These are phyloP conservation scores for Ciconia maguari DNA, from an alignment of 2,113 vertebrate species.

Conservation along the genomic window DNA sequence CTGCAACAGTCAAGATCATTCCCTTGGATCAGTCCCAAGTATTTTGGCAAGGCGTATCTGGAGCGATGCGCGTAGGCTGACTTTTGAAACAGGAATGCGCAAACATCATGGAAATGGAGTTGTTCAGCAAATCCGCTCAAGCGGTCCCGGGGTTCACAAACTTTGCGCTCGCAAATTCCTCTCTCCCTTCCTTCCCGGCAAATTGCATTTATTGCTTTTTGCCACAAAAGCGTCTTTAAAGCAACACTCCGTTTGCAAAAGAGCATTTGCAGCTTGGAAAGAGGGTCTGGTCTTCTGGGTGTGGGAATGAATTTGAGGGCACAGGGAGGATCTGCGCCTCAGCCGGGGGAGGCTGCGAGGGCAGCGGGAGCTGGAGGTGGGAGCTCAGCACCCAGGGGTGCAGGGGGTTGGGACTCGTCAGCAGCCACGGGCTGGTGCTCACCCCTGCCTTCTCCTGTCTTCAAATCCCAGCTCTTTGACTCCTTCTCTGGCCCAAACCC, in stretches of 20 bases:
- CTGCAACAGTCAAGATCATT: slow-evolving; percentile 24
- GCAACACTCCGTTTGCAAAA: not conserved
- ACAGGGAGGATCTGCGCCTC: not conserved
- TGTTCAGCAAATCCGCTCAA: not conserved
- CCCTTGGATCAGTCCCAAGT: not conserved
- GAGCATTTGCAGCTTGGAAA: not conserved
- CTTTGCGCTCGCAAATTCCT: not conserved
- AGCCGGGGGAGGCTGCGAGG: not conserved
- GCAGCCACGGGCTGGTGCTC: not conserved
- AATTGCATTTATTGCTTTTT: not conserved
- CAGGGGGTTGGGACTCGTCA: not conserved
- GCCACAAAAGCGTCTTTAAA: not conserved
- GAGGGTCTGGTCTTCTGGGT: not conserved
- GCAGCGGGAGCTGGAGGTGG: not conserved
- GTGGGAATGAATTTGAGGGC: not conserved
- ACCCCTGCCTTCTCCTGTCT: not conserved
- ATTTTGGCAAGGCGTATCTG: not conserved
- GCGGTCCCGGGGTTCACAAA: not conserved
- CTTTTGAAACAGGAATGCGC: slow-evolving; percentile 15
- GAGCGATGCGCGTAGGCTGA: not conserved
- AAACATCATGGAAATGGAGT: not conserved
- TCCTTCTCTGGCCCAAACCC: not conserved
- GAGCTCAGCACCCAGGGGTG: not conserved
- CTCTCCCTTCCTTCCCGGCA: not conserved
- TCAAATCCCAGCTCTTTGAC: not conserved